Conservation (phyloP, 2,888 invertebrate species). For the Hirtodrosophila histrioides region DNA sequence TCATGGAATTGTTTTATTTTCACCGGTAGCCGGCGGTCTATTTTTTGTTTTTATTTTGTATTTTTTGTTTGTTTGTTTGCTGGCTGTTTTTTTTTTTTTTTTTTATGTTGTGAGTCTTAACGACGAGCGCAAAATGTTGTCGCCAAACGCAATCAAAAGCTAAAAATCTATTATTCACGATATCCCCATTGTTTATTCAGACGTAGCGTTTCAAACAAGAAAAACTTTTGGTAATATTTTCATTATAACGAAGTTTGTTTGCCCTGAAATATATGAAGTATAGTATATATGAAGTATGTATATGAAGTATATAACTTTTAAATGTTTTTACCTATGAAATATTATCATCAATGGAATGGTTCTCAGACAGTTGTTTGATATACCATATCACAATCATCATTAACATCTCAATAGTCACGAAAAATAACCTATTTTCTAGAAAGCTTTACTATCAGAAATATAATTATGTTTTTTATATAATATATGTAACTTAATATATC, state of each 20-base stretch:
- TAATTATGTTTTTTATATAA: no score
- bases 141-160: slow-evolving; percentile 73
- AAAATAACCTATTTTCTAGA: no score
- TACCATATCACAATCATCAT: no score
- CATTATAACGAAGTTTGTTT: neutral
- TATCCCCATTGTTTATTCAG: slow-evolving; percentile 60
- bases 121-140: slow-evolving; percentile 37
- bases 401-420: no score
- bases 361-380: no score
- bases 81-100: slow-evolving; percentile 2
- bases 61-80: slow-evolving; percentile 4
- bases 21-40: neutral
- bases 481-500: no score
- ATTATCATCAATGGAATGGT: no score
- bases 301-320: neutral
- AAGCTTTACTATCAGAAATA: no score
- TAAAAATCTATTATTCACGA: slow-evolving; percentile 73
- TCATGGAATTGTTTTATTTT: slow-evolving; percentile 31
- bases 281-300: no score
- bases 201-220: slow-evolving; percentile 5
- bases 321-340: no score
- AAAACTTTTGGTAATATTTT: neutral
- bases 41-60: slow-evolving; percentile 6
- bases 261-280: neutral
- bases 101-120: neutral